Conservation (phyloP, 2,888 invertebrate species). For the Zaprionus bogoriensis region DNA sequence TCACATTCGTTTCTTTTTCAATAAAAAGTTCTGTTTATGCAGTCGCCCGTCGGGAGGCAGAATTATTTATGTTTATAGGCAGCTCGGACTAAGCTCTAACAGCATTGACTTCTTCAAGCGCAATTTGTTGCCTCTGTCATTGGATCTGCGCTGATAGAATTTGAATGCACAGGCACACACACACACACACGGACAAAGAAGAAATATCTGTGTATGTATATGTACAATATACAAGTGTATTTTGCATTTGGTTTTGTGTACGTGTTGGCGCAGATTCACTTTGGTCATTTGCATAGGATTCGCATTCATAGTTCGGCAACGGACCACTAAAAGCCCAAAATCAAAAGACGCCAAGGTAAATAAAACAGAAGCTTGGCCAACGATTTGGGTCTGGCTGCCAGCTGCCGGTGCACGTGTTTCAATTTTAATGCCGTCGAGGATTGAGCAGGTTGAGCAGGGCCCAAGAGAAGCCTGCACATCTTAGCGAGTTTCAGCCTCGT, state of each 20-base stretch:
- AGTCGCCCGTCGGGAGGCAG: too few species aligned
- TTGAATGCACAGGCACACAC: too few species aligned
- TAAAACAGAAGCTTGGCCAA: slow-evolving; percentile 28
- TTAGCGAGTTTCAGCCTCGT: neutral
- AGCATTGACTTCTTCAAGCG: slow-evolving; percentile 38
- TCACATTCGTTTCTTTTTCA: too few species aligned
- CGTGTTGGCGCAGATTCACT: slow-evolving; percentile 32
- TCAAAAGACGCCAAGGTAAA: slow-evolving; percentile 31
- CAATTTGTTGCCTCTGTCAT: slow-evolving; percentile 19
- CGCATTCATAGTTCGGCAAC: slow-evolving; percentile 58
- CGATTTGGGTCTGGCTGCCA: slow-evolving; percentile 7
- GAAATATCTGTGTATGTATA: neutral
- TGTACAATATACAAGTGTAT: neutral
- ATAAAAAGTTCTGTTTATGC: too few species aligned
- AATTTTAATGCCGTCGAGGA: slow-evolving; percentile 36
- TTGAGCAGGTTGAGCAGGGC: too few species aligned
- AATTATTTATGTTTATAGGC: slow-evolving; percentile 39
- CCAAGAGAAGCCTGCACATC: neutral
- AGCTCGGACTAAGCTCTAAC: slow-evolving; percentile 18
- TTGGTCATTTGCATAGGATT: slow-evolving; percentile 56
- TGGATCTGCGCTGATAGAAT: slow-evolving; percentile 14
- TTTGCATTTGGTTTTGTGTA: slow-evolving; percentile 2
- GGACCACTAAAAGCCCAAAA: slow-evolving; percentile 6
- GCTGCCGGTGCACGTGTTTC: slow-evolving; percentile 35
- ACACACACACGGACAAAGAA: too few species aligned